Evolutionary conservation across 2,888 invertebrate species (phyloP), one percentile per base, ranked within the genome.

Genomic region (Fragum whitleyi): DNA sequence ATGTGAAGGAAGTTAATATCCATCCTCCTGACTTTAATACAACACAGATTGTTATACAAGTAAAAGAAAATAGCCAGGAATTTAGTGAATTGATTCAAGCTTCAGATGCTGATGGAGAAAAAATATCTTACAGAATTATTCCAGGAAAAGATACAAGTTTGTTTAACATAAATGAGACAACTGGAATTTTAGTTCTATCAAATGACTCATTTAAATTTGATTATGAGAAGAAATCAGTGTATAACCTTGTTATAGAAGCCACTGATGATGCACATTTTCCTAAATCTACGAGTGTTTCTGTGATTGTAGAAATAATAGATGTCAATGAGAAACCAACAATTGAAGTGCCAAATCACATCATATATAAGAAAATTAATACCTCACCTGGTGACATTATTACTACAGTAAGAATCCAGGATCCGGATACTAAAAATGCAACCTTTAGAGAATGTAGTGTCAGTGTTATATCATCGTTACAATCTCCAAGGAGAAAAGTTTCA

Each of bases 81-180:
- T 51, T 73, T 14, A 19, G 16, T 19, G 72, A 42, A 23, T 23
- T 53, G 3, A 65, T 29, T 23, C 1, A 16, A 0, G 77, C 72
- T 23, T 29, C 29, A n/a, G 77, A 77, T 51, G 11, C 19, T 3
- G 77, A 77, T 42, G 59, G 61, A 28, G 69, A 75, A 14, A 26
- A 19, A n/a, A 21, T 70, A 21, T 32, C 47, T 2, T 69, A 75
- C 23, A 16, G 14, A n/a, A 69, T 69, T 47, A 23, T 65, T 11
- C 23, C 53, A 29, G 51, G 53, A 7, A 29, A 47, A 21, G 19
- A 28, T 51, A 23, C 42, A 16, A n/a, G 47, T 16, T 1, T 55
- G 2, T 70, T 70, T 32, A 2, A 7, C 29, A 28, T 70, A 21
- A 36, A 70, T 57, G 16, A 36, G 9, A 21, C 70, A 3, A 55